These are phyloP conservation scores for Ibidorhyncha struthersii DNA, from an alignment of 2,113 vertebrate species.

Conservation along the genomic window DNA sequence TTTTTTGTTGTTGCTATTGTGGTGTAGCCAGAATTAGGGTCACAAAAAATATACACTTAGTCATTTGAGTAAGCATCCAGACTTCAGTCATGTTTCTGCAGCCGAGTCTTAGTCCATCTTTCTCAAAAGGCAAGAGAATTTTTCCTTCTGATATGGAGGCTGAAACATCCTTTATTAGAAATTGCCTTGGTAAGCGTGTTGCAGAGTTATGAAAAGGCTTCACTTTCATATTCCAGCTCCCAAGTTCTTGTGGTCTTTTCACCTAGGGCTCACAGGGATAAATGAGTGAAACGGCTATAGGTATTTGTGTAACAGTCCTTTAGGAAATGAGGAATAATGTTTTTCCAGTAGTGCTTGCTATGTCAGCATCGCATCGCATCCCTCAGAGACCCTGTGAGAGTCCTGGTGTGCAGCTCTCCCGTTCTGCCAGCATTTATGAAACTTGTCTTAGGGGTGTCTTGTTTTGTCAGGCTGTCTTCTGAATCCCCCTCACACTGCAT, in stretches of 20 bases:
- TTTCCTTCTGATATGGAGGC: neutral
- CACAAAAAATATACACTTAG: neutral
- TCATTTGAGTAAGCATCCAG: neutral
- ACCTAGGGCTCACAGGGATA: neutral
- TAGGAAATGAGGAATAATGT: neutral
- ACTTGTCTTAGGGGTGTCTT: neutral
- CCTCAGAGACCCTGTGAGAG: neutral
- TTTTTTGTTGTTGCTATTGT: neutral
- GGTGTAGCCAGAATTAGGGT: neutral
- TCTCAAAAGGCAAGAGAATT: neutral
- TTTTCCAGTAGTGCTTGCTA: neutral
- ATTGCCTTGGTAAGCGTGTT: neutral
- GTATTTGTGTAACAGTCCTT: neutral
- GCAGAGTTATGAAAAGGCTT: neutral
- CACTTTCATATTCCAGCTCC: neutral
- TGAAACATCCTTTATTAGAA: neutral
- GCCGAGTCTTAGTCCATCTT: neutral
- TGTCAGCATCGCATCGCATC: neutral
- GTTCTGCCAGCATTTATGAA: neutral
- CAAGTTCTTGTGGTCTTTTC: neutral
- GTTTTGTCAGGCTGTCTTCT: neutral
- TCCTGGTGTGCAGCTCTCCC: neutral
- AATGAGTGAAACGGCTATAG: neutral
- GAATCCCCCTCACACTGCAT: neutral
- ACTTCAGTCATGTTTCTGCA: neutral